phyloP scores from a whole-genome alignment of 2,113 vertebrate species.

The Malurus alboscapulatus region DNA sequence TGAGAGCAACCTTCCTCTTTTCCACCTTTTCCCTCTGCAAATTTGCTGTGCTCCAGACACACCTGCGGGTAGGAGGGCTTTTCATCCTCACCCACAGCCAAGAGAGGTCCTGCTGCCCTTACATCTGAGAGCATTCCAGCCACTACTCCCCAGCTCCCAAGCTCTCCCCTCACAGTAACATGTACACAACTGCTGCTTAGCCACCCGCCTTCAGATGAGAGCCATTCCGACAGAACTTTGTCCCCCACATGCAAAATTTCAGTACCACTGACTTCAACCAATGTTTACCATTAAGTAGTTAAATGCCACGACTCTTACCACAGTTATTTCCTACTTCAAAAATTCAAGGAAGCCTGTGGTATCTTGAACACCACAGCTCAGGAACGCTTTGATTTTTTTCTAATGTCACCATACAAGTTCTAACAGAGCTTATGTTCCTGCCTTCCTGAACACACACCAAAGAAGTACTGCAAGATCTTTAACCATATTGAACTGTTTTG shows the following conservation, averaged over 20 bases:
- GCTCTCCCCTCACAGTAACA: not conserved
- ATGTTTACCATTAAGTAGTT: not conserved
- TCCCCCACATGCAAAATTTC: not conserved
- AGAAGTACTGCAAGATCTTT: not conserved
- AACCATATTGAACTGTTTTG: not conserved
- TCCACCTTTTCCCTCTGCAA: not conserved
- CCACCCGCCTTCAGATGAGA: not conserved
- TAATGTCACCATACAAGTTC: not conserved
- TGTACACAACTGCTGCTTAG: not conserved
- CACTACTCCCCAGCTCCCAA: not conserved
- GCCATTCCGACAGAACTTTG: not conserved
- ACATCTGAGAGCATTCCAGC: not conserved
- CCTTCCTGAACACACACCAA: not conserved
- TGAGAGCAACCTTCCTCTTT: not conserved
- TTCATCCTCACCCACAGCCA: not conserved
- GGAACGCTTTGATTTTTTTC: not conserved
- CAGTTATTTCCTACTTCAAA: constrained; percentile 28
- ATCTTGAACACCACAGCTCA: not conserved
- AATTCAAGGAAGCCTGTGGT: not conserved
- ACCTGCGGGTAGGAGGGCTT: not conserved
- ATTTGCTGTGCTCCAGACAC: not conserved
- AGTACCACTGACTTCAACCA: not conserved
- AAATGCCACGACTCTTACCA: not conserved
- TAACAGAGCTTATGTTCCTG: not conserved
- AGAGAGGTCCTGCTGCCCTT: not conserved